Conservation (phyloP, 2,797 vertebrate species). For the Pangasius mekongensis region DNA sequence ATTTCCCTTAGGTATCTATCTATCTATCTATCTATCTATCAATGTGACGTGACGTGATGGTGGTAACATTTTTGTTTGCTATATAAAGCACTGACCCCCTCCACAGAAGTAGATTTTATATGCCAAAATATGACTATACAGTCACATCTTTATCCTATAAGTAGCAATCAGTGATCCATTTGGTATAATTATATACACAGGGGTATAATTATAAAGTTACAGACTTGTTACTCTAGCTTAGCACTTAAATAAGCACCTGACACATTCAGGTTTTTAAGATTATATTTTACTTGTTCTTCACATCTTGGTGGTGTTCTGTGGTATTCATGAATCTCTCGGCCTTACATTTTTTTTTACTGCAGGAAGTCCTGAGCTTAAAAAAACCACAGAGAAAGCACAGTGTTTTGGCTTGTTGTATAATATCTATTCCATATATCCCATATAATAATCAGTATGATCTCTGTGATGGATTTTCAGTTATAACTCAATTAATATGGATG, state of each 20-base stretch:
- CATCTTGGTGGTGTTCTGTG: not conserved
- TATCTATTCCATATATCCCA: not conserved
- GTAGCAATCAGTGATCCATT: not conserved
- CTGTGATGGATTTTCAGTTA: constrained; percentile 66
- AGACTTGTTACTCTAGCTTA: not conserved
- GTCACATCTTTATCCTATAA: not conserved
- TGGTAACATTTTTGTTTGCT: not conserved
- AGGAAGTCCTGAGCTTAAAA: not conserved
- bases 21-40: not conserved
- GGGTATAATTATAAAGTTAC: too few relatives aligned
- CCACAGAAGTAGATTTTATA: not conserved
- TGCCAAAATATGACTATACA: not conserved
- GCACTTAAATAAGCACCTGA: not conserved
- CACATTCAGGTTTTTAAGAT: not conserved
- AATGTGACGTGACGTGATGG: not conserved
- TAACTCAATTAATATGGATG: constrained; percentile 83
- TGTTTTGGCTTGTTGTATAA: not conserved
- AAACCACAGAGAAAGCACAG: not conserved
- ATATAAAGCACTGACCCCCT: not conserved
- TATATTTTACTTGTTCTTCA: not conserved
- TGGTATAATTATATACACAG: too few relatives aligned
- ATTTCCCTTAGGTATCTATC: too few relatives aligned
- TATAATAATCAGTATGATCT: not conserved
- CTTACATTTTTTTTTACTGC: not conserved
- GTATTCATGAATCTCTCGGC: not conserved